phyloP scores from a whole-genome alignment of 1,140 invertebrate genomes.

The Trinorchestia longiramus region DNA sequence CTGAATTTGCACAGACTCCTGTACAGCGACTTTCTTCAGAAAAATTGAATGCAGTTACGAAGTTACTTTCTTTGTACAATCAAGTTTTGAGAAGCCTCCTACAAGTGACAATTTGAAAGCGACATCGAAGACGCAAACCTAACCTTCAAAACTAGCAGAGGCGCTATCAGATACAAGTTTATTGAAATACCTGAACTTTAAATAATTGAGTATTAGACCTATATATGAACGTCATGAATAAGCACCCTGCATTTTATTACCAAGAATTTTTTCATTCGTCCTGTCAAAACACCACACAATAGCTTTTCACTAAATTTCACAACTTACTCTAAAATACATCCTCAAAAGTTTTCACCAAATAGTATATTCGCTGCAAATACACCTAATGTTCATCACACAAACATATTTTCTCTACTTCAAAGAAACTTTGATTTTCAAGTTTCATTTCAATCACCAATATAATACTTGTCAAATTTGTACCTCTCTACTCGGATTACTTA shows the following conservation, averaged over 20 bases:
- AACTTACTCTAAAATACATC: not conserved
- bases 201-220: not conserved
- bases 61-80: no score
- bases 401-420: no score
- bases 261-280: not conserved
- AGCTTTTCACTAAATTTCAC: not conserved
- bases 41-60: no score
- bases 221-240: not conserved
- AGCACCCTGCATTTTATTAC: no score
- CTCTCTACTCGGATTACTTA: no score
- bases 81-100: not conserved
- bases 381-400: no score
- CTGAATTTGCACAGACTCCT: no score
- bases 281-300: not conserved
- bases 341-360: not conserved
- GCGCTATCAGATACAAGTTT: not conserved
- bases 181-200: not conserved
- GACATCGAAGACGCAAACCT: not conserved
- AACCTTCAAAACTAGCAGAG: not conserved
- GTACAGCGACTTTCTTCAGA: no score
- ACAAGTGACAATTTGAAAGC: not conserved
- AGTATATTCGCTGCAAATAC: no score
- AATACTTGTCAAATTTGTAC: no score
- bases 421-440: no score
- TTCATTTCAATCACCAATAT: no score